Base-by-base conservation (phyloP, 2,113 vertebrate species). In the Tyto alba region DNA sequence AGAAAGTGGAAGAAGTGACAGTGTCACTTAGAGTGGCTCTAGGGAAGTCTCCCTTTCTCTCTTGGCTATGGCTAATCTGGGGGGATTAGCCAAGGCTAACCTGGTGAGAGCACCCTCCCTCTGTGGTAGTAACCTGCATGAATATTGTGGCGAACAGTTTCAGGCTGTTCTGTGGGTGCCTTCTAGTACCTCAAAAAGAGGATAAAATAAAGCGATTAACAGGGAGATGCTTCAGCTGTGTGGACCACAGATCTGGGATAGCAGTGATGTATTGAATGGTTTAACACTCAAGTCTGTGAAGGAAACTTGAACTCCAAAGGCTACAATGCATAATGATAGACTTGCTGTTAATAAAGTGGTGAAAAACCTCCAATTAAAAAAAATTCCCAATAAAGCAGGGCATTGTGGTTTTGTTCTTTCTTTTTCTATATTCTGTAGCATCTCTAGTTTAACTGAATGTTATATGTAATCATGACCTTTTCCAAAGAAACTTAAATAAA, bases 111-210 rank as follows among this genome's bases (percentile, higher is more conserved):
- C 66, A 77, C 26, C 13, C 20, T 38, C 23, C 15, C 17, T 17
- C 40, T 0, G 0, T 19, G 71, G 9, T 27, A 26, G 27, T 59
- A 60, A 32, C 27, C 40, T 60, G 56, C 7, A 10, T 9, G 6
- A n/a, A 22, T 30, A 32, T 38, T 50, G 40, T 25, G 16, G 47
- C 23, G 55, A 66, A 52, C 21, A 18, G 12, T 59, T 55, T 34
- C 25, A 20, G 69, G 41, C 36, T 74, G 47, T 62, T 62, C 32
- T 50, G 32, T 10, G 20, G 12, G 36, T 48, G 29, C 64, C 26
- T 47, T 47, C 30, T 23, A 53, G 50, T 41, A 64, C 17, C 41
- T 75, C 48, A 36, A 36, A 75, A 62, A 71, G 18, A 60, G 7
- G 15, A 36, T 6, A 32, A 38, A 23, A 30, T 17, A 15, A 68